A percentile compares a stretch with the other conserved stretches of the same genome.
phyloP scores from a whole-genome alignment of 2,113 vertebrate genomes.

The Anarrhichthys ocellatus region DNA sequence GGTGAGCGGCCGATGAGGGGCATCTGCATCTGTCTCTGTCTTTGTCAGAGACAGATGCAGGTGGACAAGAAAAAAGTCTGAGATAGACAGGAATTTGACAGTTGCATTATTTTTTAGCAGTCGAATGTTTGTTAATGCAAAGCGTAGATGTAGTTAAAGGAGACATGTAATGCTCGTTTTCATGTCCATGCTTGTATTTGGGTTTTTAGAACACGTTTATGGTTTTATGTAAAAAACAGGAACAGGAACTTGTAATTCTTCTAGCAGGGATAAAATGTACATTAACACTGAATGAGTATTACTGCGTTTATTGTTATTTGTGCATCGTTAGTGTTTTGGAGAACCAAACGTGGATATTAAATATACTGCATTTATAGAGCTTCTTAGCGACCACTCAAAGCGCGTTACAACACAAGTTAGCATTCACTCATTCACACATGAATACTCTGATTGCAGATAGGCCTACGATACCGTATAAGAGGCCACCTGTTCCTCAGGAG shows the following conservation, averaged over 20 bases:
- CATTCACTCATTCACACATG: no score
- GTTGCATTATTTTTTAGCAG: not conserved
- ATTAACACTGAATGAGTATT: no score
- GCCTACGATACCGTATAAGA: no score
- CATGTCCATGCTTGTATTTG: not conserved
- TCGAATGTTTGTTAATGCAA: not conserved
- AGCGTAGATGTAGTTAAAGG: not conserved
- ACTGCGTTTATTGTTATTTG: no score
- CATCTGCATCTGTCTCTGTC: not conserved
- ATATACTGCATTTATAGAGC: no score
- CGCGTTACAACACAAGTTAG: no score
- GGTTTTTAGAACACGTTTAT: not conserved
- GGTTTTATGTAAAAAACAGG: not conserved
- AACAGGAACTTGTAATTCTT: not conserved
- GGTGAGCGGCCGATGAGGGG: constrained; percentile 7
- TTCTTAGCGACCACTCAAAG: no score
- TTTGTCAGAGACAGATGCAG: not conserved
- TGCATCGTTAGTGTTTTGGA: no score
- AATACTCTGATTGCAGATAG: no score
- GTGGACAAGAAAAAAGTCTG: constrained; percentile 28
- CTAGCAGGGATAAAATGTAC: no score
- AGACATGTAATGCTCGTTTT: not conserved
- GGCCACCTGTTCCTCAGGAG: no score
- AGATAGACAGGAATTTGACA: constrained; percentile 12
- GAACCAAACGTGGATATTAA: no score